These are phyloP conservation scores for Hemithea aestivaria DNA, from an alignment of 2,888 invertebrate genomes.

Conservation along the genomic window DNA sequence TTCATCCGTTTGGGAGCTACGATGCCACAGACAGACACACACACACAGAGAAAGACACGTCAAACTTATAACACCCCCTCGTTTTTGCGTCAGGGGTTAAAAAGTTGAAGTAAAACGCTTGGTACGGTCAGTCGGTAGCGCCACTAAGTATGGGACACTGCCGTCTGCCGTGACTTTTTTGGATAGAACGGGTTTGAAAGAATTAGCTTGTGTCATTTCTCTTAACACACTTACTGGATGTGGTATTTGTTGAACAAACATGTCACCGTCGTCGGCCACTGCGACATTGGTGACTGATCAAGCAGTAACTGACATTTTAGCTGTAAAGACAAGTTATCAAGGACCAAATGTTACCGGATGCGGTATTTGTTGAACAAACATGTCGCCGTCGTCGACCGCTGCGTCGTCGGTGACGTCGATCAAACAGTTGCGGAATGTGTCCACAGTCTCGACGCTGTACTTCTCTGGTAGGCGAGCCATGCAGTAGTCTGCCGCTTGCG, in stretches of 20 bases:
- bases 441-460: slow-evolving; percentile 16
- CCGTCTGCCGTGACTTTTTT: too few species aligned
- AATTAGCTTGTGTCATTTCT: too few species aligned
- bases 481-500: slow-evolving; percentile 65
- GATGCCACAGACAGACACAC: too few species aligned
- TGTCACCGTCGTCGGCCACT: slow-evolving; percentile 54
- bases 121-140: too few species aligned
- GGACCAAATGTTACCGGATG: slow-evolving; percentile 51
- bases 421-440: slow-evolving; percentile 37
- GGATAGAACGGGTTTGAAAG: too few species aligned
- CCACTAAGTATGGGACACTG: too few species aligned
- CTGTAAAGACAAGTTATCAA: too few species aligned
- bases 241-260: slow-evolving; percentile 56
- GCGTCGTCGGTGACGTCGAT: slow-evolving; percentile 59
- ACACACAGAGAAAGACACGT: too few species aligned
- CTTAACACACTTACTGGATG: slow-evolving; percentile 51
- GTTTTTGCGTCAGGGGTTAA: too few species aligned
- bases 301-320: slow-evolving; percentile 38
- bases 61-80: too few species aligned
- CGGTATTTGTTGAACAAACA: slow-evolving; percentile 56
- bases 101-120: too few species aligned
- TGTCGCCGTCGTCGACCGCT: slow-evolving; percentile 54
- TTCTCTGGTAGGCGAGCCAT: slow-evolving; percentile 44
- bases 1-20: too few species aligned
- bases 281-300: slow-evolving; percentile 61